Conservation (phyloP, 2,888 invertebrate genomes). For the Chrysolina haemoptera region DNA sequence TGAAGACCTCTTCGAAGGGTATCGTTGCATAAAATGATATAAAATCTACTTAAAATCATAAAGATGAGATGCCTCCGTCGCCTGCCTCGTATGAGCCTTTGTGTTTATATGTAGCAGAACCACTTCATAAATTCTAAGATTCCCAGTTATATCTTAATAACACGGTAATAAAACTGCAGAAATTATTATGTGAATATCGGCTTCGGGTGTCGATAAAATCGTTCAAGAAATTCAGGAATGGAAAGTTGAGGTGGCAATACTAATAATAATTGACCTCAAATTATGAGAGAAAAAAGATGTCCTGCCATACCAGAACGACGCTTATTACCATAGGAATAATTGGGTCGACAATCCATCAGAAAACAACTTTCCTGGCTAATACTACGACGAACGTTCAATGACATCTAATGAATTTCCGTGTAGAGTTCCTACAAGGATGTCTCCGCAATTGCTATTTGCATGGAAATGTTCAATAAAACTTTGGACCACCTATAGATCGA, state of each 20-base stretch:
- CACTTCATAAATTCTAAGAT: conserved; percentile 34
- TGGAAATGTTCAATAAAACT: no score
- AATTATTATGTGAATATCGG: conserved; percentile 32
- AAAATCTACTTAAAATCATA: conserved; percentile 34
- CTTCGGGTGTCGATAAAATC: neutral
- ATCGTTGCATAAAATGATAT: conserved; percentile 20
- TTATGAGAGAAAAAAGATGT: no score
- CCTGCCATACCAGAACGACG: no score
- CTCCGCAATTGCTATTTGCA: no score
- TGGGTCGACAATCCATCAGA: no score
- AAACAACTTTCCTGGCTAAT: no score
- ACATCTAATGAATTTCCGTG: no score
- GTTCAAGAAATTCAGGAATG: neutral
- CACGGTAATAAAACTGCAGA: conserved; percentile 28
- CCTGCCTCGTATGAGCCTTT: conserved; percentile 24
- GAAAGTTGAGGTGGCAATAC: neutral
- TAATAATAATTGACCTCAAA: no score
- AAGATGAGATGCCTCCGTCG: conserved; percentile 32
- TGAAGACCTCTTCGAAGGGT: conserved; percentile 5
- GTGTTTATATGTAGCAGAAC: conserved; percentile 33
- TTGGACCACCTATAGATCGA: no score
- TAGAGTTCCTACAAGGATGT: no score
- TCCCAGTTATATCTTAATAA: conserved; percentile 17
- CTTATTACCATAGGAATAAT: no score
- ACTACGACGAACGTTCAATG: no score